These are phyloP conservation scores for Epizoanthus rinbou DNA, from an alignment of 92 coral and sea anemone genomes.

Conservation along the genomic window DNA sequence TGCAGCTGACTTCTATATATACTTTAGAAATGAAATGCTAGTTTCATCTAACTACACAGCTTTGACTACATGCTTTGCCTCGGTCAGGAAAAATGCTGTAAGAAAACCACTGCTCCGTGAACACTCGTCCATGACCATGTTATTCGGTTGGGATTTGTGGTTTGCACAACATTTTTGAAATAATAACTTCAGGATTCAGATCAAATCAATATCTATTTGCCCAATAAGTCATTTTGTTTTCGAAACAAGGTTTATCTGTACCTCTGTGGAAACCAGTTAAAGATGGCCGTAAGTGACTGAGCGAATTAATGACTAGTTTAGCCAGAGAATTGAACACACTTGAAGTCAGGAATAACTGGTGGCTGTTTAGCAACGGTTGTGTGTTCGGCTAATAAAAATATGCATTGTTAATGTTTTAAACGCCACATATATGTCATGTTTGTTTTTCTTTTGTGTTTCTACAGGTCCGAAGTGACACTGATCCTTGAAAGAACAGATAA, in stretches of 20 bases:
- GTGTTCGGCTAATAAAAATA: not conserved
- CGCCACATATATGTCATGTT: not conserved
- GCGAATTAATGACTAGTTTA: not conserved
- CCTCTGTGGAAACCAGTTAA: not conserved
- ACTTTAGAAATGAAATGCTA: not conserved
- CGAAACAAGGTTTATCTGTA: not conserved
- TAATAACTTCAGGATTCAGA: not conserved
- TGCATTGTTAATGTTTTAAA: not conserved
- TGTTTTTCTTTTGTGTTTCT: not conserved
- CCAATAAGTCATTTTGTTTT: not conserved
- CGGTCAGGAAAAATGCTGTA: not conserved
- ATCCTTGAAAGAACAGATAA: conserved; percentile 21
- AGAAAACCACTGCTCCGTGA: not conserved
- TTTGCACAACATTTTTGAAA: too few relatives aligned
- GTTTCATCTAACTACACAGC: not conserved
- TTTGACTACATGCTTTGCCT: not conserved
- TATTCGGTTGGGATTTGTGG: too few relatives aligned
- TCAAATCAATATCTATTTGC: not conserved
- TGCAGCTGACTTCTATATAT: not conserved
- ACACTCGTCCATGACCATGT: too few relatives aligned
- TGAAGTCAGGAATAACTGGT: not conserved
- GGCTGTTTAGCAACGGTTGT: not conserved
- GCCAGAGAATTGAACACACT: not conserved
- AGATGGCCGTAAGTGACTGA: not conserved
- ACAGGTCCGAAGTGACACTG: conserved; percentile 5